Evolutionary conservation across 2,888 invertebrate species (phyloP), one percentile per base, ranked within the genome.

Genomic region (Drosophila mimica): DNA sequence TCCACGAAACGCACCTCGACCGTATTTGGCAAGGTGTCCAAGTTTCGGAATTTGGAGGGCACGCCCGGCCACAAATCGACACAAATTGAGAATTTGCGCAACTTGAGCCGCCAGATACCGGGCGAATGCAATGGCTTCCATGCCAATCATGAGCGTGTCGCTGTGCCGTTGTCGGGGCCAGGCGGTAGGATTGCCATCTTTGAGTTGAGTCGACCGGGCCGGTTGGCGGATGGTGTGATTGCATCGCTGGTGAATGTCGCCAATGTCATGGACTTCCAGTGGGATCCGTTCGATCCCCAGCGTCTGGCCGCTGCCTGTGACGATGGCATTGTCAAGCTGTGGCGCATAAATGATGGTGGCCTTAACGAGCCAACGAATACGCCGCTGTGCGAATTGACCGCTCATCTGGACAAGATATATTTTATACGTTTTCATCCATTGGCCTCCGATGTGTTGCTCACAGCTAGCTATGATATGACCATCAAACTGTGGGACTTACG

Each of bases 101-200:
- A 98, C 91, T 94, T 99, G 49, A 97, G 97, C 92, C 95, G 97
- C 54, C 98, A 98, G 92, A 96, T 98, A 85, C 97, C 98, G 0
- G 98, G 98, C 1, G 98, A 99, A 93, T 98, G 98, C 92, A 98
- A 99, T 92, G 97, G 98, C 38, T 98, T 99, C 91, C 97, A 97
- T 92, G 98, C 97, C 0, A 99, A 99, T 94, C 95, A 96, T 13
- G 95, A 96, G 77, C 95, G 98, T 33, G 97, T 98, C 71, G 99
- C 98, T 0, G 96, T 99, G 0, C 98, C 99, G 0, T 94, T 99
- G 53, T 96, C 96, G 65, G 98, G 98, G 0, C 96, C 98, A 20
- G 98, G 98, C 15, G 99, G 98, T 0, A 96, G 97, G 91, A 95
- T 99, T 60, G 97, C 97, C 53, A 95, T 99, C 46, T 95, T 98